These are phyloP conservation scores for Arnoldichthys spilopterus DNA, from an alignment of 2,797 vertebrate species.

Conservation along the genomic window DNA sequence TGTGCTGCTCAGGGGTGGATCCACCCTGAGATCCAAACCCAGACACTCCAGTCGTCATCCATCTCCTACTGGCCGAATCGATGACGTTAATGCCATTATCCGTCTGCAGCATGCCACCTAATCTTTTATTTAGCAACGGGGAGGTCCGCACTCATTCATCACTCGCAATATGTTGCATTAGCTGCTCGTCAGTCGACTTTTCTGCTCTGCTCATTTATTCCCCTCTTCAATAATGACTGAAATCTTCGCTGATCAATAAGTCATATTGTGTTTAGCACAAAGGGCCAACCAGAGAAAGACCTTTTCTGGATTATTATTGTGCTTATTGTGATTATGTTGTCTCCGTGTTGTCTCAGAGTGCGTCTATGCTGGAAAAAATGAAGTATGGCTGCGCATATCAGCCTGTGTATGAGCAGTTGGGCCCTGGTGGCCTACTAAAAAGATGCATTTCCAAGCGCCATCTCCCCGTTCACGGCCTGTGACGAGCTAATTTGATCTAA, in stretches of 20 bases:
- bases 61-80: constrained; percentile 58
- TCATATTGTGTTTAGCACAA: constrained; percentile 47
- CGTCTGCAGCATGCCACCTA: constrained; percentile 52
- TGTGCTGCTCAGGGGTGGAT: neutral
- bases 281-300: neutral
- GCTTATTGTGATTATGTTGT: neutral
- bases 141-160: constrained; percentile 51
- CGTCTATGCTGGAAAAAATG: neutral
- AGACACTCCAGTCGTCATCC: constrained; percentile 26
- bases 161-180: constrained; percentile 58
- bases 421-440: constrained; percentile 23
- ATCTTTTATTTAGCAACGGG: constrained; percentile 61
- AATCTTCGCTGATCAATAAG: constrained; percentile 47
- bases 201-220: constrained; percentile 41
- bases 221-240: constrained; percentile 41
- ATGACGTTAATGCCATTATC: constrained; percentile 61
- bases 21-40: constrained; percentile 6
- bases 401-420: neutral
- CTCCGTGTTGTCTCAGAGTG: neutral
- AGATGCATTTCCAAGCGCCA: constrained; percentile 13
- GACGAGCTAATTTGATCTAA: constrained; percentile 25
- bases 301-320: neutral
- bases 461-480: neutral
- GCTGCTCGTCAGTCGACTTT: constrained; percentile 47
- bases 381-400: neutral